Conservation (phyloP, 1,140 invertebrate species). For the Drosophila nigrodunni region DNA sequence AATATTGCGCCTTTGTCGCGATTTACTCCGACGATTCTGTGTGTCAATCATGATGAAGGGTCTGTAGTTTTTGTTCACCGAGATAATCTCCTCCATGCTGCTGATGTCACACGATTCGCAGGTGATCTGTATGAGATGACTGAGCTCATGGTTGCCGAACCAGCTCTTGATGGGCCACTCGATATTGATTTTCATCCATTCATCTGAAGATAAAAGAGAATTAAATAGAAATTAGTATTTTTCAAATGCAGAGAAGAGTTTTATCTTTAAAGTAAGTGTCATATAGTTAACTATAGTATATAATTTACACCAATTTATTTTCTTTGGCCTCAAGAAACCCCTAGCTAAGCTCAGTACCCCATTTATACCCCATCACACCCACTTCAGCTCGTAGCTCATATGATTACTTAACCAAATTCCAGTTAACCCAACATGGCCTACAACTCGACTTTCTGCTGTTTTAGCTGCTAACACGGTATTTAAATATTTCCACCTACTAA, state of each 20-base stretch:
- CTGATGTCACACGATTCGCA: conserved; percentile 90
- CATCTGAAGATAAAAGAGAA: conserved; percentile 86
- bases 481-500: conserved; percentile 7
- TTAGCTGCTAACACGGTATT: neutral
- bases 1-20: conserved; percentile 88
- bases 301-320: no score
- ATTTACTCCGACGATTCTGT: conserved; percentile 85
- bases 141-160: conserved; percentile 88
- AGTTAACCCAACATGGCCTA: no score
- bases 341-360: no score
- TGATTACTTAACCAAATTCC: neutral
- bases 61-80: conserved; percentile 87
- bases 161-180: conserved; percentile 90
- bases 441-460: neutral
- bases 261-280: no score
- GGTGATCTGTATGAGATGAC: conserved; percentile 89
- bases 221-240: conserved; percentile 1
- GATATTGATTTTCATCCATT: conserved; percentile 92
- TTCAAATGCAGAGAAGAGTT: no score
- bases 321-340: no score
- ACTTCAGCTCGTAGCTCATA: neutral
- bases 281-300: no score
- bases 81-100: conserved; percentile 83
- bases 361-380: no score
- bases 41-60: conserved; percentile 91